Percentiles rank a stretch among this genome's conserved stretches.
Evolutionary conservation across 2,113 vertebrate genomes (phyloP).

Genomic region (Phyllostomus hastatus): DNA sequence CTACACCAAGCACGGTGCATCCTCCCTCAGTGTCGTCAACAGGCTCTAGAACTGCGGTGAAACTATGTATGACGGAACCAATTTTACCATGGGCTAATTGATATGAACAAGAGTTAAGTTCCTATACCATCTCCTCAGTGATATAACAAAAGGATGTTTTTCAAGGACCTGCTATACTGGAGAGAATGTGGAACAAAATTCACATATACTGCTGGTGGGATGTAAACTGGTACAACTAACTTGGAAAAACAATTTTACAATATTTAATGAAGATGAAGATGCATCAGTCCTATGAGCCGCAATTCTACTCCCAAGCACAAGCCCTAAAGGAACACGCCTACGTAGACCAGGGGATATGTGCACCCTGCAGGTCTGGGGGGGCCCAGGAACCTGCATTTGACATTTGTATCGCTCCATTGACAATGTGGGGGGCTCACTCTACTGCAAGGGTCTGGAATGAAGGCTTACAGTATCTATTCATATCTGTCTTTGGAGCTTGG

Average conservation of each 20-base stretch:
- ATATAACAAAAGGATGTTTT: neutral
- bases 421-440: neutral
- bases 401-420: neutral
- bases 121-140: neutral
- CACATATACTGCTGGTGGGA: neutral
- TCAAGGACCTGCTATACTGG: neutral
- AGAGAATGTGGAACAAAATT: neutral
- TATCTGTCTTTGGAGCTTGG: neutral
- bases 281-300: neutral
- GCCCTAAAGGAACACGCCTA: neutral
- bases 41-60: neutral
- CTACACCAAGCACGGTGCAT: neutral
- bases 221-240: neutral
- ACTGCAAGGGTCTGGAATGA: neutral
- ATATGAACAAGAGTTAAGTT: neutral
- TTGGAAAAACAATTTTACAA: neutral
- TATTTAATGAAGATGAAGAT: neutral
- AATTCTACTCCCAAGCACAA: neutral
- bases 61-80: neutral
- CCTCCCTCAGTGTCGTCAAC: no score
- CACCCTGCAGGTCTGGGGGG: neutral
- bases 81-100: neutral
- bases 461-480: neutral
- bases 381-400: neutral
- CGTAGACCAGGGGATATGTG: rapidly evolving